Base-by-base conservation (phyloP, 2,888 invertebrate genomes). In the Mylabris sibirica region DNA sequence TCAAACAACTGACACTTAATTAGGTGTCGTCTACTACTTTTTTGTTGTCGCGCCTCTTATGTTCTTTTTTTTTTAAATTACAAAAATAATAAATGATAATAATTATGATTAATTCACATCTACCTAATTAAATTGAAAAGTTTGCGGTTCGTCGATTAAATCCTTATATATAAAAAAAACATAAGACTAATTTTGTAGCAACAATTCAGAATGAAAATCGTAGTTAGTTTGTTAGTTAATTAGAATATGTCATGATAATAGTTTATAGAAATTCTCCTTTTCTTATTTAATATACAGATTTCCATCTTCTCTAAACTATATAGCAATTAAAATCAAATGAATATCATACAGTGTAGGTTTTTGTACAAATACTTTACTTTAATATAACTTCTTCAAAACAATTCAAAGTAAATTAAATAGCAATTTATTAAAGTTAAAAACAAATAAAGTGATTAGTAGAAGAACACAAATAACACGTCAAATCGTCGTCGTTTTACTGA, bases 21-120 rank as follows among this genome's bases (percentile, higher is more conserved):
- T 44, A 44, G 17, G 6, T 44, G 44, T 44, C 38, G 41, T n/a
- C 14, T 0, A 14, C 14, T 41, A n/a, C 5, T 41, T 44, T 44
- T 17, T 44, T 17, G 17, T 30, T 30, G 30, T 30, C 30, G 30
- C 30, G 30, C 30, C 30, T 30, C 30, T 30, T n/a, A n/a, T 38
- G n/a, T 44, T 17, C 2, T 5, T 44, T 44, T 41, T 3, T 14
- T 6, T 3, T n/a, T 8, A 11, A 6, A 44, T n/a, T n/a, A n/a
- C n/a, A 44, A 17, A 44, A 44, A 44, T 44, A n/a, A 17, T 44
- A 44, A 44, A 44, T 17, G 44, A 44, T n/a, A 44, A 44, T 44
- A 44, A 44, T 44, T n/a, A 6, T 44, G 17, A 17, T 20, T 22
- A 49, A 49, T 49, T 49, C 8, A 1, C 0, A 11, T 49, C 9